Base-by-base conservation (phyloP, 1,140 invertebrate species). In the Lasioglossum baleicum region DNA sequence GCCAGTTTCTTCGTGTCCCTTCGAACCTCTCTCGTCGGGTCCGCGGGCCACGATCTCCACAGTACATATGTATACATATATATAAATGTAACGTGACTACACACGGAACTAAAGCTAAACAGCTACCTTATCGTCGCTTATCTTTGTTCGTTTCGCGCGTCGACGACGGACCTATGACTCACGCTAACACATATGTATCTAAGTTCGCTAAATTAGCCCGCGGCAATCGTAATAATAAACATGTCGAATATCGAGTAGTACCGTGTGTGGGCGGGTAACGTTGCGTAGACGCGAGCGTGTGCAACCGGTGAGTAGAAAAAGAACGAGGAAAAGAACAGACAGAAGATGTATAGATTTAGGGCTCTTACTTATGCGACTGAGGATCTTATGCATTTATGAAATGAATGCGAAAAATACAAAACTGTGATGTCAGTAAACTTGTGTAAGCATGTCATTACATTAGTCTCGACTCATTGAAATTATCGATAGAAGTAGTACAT, bases 1-100 rank as follows among this genome's bases (percentile, higher is more conserved):
- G 44, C 44, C 44, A 11, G 42, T 17, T 73, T 26, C 48, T 48
- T 15, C 20, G 31, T 61, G 22, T 10, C 42, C 17, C 26, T 71
- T 74, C 81, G 73, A 86, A 35, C 35, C 35, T 35, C 44, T 87
- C 84, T 86, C 85, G 53, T 82, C 44, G 35, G 51, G 58, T 76
- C 26, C 77, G 35, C 74, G 68, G 80, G 26, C 67, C 68, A 72
- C 48, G 70, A 53, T 17, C 17, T 48, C 44, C 13, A 2, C 44
- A 13, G 3, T 53, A 53, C 20, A 53, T 53, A 53, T 20, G 17
- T 6, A 17, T 20, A 53, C 17, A 15, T 51, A 15, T 15, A 58
- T 77, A 79, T 78, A 75, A 83, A 78, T 61, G 68, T 70, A 84
- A 35, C 69, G 35, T 63, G n/a, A 66, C 48, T 72, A 81, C 72